Evolutionary conservation across 2,797 vertebrate genomes (phyloP).

Genomic region (Hipposideros larvatus): DNA sequence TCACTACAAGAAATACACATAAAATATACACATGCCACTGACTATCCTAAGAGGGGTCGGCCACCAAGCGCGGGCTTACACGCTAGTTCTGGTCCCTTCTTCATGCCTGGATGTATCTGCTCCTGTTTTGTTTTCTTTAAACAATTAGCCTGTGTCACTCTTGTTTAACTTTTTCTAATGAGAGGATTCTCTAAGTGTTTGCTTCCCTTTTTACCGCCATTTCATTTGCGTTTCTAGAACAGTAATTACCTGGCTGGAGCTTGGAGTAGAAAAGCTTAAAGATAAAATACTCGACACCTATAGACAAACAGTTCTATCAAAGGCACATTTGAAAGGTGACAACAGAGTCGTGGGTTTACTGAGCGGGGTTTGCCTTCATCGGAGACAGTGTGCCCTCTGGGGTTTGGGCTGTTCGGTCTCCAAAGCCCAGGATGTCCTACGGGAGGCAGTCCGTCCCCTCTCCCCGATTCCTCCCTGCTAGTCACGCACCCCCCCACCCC

Average conservation of each 20-base stretch:
- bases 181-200: not conserved
- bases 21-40: not conserved
- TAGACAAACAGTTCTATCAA: too few species aligned
- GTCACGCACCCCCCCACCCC: too few species aligned
- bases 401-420: not conserved
- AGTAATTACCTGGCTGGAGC: not conserved
- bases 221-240: not conserved
- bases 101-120: accelerated
- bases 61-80: accelerated
- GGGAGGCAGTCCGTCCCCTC: not conserved
- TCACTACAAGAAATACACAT: not conserved
- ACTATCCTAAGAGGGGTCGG: too few species aligned
- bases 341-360: accelerated
- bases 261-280: not conserved
- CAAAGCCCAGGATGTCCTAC: not conserved
- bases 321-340: not conserved
- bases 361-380: accelerated
- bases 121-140: not conserved
- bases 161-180: not conserved
- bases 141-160: not conserved
- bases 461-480: not conserved
- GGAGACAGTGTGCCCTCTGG: not conserved
- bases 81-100: not conserved
- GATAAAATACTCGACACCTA: not conserved
- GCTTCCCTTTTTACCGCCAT: not conserved